phyloP scores from a whole-genome alignment of 1,140 invertebrate genomes.

The Drosophila teissieri region DNA sequence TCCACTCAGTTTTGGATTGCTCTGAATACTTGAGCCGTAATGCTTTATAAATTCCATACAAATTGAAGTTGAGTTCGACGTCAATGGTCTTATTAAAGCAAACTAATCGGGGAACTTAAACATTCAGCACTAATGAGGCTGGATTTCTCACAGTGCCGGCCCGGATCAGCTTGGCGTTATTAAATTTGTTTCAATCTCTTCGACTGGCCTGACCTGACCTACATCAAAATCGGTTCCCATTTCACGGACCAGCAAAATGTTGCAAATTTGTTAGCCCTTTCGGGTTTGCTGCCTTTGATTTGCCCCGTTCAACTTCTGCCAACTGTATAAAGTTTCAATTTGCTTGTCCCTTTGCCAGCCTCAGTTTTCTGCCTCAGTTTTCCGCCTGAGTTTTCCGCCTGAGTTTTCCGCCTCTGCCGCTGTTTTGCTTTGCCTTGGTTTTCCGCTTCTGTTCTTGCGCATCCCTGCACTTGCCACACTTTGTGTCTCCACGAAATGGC shows the following conservation, averaged over 20 bases:
- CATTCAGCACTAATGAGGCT: not conserved
- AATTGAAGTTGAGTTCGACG: too few species aligned
- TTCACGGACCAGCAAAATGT: slow-evolving; percentile 31
- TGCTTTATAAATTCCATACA: not conserved
- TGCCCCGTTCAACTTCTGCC: slow-evolving; percentile 36
- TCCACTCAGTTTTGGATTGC: not conserved
- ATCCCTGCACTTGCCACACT: slow-evolving; percentile 38
- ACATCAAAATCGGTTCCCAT: slow-evolving; percentile 47
- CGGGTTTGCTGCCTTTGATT: slow-evolving; percentile 34
- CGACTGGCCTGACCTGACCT: slow-evolving; percentile 31
- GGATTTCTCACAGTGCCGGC: too few species aligned
- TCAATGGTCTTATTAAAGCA: too few species aligned
- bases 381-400: too few species aligned
- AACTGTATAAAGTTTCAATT: slow-evolving; percentile 60
- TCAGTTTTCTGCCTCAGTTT: slow-evolving; percentile 11
- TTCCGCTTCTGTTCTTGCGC: slow-evolving; percentile 25
- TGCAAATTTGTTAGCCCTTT: slow-evolving; percentile 49
- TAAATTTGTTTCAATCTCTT: slow-evolving; percentile 41
- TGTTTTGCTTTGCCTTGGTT: not conserved
- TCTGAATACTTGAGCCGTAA: not conserved
- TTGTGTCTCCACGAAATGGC: slow-evolving; percentile 42
- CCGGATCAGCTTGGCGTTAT: slow-evolving; percentile 18
- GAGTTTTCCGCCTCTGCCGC: slow-evolving; percentile 9
- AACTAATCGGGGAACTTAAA: not conserved
- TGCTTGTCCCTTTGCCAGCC: slow-evolving; percentile 37